These are phyloP conservation scores for Decapterus maruadsi DNA, from an alignment of 2,797 vertebrate species.

Conservation along the genomic window DNA sequence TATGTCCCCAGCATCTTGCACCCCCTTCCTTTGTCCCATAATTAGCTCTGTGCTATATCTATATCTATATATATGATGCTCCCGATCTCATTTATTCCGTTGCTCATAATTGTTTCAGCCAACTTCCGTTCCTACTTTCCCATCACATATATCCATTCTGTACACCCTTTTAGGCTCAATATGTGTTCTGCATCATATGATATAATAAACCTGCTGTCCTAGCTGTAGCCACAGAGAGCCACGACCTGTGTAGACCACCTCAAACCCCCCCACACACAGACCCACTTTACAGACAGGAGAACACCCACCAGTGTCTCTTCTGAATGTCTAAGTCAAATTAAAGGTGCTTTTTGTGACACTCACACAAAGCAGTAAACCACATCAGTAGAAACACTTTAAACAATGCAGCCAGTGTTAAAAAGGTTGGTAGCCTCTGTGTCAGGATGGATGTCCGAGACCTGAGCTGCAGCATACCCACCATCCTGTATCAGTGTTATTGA, in stretches of 20 bases:
- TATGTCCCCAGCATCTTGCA: conserved; percentile 23
- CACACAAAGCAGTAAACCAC: background rate
- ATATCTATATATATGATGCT: conserved; percentile 4
- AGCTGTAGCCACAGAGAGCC: conserved; percentile 14
- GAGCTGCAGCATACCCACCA: too few relatives aligned
- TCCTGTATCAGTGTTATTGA: too few relatives aligned
- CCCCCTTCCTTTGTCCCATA: conserved; percentile 13
- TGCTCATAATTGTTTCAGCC: background rate
- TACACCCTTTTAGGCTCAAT: conserved; percentile 26
- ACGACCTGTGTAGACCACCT: conserved; percentile 31
- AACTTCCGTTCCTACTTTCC: conserved; percentile 13
- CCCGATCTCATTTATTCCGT: background rate
- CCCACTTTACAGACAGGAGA: conserved; percentile 2
- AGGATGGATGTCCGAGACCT: too few relatives aligned
- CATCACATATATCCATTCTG: background rate
- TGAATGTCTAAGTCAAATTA: conserved; percentile 12
- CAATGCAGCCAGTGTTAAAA: background rate
- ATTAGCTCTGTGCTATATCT: conserved; percentile 3
- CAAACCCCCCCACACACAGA: conserved; percentile 17
- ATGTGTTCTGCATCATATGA: conserved; percentile 15
- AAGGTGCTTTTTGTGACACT: conserved; percentile 2
- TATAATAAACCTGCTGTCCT: background rate
- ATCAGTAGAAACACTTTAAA: background rate
- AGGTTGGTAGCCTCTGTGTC: background rate
- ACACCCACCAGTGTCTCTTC: conserved; percentile 5